Base-by-base conservation (phyloP, 2,888 invertebrate species). In the Venustoraphidia nigricollis region DNA sequence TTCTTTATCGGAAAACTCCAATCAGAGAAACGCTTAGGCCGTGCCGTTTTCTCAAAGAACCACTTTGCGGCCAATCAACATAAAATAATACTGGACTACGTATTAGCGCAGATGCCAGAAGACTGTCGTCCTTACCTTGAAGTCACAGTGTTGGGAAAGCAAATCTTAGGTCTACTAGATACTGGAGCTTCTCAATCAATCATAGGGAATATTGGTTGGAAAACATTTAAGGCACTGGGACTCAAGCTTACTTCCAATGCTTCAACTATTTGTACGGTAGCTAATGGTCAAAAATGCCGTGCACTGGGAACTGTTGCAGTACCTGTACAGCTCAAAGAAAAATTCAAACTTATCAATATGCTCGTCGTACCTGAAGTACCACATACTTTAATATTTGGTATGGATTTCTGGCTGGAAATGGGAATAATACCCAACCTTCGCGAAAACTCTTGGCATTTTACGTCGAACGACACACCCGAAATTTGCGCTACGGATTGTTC, bases 61-160 rank as follows among this genome's bases (percentile, higher is more conserved):
- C n/a, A n/a, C n/a, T n/a, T n/a, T n/a, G n/a, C n/a, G n/a, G n/a
- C n/a, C n/a, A n/a, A n/a, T n/a, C n/a, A n/a, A n/a, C n/a, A n/a
- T n/a, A n/a, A n/a, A 5, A 39, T 17, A n/a, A 27, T 44, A 9
- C 27, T 48, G 2, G 38, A 48, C 17, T 48, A 36, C 14, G 42
- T 45, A 35, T 10, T 48, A 27, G 10, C 42, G 1, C 41, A 46
- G 37, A 34, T 49, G 27, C 34, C 13, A n/a, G 27, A 10, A 9
- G 46, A 49, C 37, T 34, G 43, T 8, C 46, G 49, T 8, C 46
- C 49, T 6, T 49, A 49, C 11, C 10, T 49, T 10, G 37, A 49
- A 36, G 27, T 49, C 34, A 27, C 45, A 27, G 10, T 49, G 39
- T 34, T 46, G 10, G 49, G 46, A 10, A 34, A 34, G 10, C 35